Evolutionary conservation across 2,113 vertebrate species (phyloP).

Genomic region (Toxostoma redivivum): DNA sequence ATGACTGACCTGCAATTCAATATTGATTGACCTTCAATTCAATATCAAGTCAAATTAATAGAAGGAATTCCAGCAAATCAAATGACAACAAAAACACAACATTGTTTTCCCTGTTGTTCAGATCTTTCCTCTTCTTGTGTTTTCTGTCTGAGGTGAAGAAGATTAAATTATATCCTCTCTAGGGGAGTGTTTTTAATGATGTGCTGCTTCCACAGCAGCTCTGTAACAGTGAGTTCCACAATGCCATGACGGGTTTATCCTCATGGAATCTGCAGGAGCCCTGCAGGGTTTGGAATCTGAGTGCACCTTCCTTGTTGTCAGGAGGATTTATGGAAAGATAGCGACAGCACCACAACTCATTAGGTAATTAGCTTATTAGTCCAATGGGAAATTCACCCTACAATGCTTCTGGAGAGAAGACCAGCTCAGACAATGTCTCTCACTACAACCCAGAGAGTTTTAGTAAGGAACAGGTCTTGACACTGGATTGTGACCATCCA

Average conservation of each 20-base stretch:
- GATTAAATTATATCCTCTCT: not conserved
- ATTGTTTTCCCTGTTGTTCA: not conserved
- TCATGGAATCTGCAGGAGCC: not conserved
- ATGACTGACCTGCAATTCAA: not conserved
- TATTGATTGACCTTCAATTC: not conserved
- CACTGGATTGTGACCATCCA: not conserved
- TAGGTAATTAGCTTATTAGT: not conserved
- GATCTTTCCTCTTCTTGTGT: not conserved
- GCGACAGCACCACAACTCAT: not conserved
- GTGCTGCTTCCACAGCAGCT: not conserved
- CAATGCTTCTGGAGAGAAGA: not conserved
- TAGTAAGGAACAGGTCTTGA: not conserved
- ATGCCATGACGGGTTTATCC: not conserved
- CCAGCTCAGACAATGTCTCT: not conserved
- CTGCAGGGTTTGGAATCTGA: not conserved
- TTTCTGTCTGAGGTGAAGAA: not conserved
- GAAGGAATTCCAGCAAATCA: not conserved
- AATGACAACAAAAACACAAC: not conserved
- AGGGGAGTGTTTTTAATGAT: not conserved
- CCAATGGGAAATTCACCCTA: not conserved
- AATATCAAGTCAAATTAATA: not conserved
- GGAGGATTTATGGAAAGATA: not conserved
- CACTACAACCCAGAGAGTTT: not conserved
- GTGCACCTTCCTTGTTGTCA: not conserved
- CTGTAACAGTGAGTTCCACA: not conserved